Conservation (phyloP, 23 tunicate species). For the Halocynthia aurantium region DNA sequence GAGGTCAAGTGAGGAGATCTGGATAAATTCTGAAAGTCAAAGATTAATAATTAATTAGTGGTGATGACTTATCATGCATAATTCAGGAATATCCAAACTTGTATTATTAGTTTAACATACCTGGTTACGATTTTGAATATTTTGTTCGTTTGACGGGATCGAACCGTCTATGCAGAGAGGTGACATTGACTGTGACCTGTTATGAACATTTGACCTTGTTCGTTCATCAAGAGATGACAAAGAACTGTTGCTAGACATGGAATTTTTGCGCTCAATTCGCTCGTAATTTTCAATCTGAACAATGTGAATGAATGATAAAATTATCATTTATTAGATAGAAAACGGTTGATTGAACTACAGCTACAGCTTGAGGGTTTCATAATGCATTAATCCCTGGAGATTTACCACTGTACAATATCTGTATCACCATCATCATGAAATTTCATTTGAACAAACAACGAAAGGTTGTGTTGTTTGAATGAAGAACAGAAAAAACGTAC, state of each 20-base stretch:
- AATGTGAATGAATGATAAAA: background rate
- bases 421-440: no score
- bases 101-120: background rate
- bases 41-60: no score
- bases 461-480: no score
- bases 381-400: no score
- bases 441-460: no score
- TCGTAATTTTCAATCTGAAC: constrained; percentile 55
- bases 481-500: constrained; percentile 8
- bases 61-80: no score
- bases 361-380: no score
- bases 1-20: constrained; percentile 1
- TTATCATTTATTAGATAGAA: no score
- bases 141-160: background rate
- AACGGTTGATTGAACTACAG: no score
- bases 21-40: background rate
- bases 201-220: background rate
- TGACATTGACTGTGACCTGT: constrained; percentile 1
- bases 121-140: background rate
- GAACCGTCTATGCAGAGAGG: background rate
- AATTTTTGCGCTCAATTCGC: constrained; percentile 55
- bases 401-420: no score
- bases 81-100: no score
- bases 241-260: constrained; percentile 34
- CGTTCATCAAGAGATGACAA: background rate